Base-by-base conservation (phyloP, 2,888 invertebrate species). In the Orthosia incerta region DNA sequence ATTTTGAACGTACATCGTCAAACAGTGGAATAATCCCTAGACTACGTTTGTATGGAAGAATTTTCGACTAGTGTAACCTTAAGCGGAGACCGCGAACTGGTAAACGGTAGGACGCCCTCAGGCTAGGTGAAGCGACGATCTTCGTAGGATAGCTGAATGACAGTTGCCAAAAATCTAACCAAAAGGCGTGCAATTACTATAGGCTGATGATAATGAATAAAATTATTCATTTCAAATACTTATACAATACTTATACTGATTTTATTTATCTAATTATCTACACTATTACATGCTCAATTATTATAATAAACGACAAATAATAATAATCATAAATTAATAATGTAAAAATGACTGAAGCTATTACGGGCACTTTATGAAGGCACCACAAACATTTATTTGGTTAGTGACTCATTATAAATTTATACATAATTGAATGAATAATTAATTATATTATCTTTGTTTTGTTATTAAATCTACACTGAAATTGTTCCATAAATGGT, bases 401-500 rank as follows among this genome's bases (percentile, higher is more conserved):
- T 39, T 31, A 15, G 23, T 80, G 79, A 80, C 46, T 79, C 81
- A 79, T 56, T 51, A 71, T 59, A 59, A 62, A 51, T 63, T 50
- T 71, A 76, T 66, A 62, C 39, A 75, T 75, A 79, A 62, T 61
- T 48, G 16, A 55, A 75, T 70, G 65, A 62, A 76, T 46, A 80
- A 66, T 66, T 72, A 1, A 39, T 39, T 39, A 39, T 39, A 39
- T 39, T 80, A 66, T 73, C 74, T 50, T 2, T 15, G 56, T 62
- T 56, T 61, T 61, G 39, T 65, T 31, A 59, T 31, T 45, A 78
- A n/a, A 31, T 16, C 18, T 51, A 13, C 1, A 18, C 39, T 72
- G 16, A 59, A 59, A 26, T 51, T 18, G 16, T 76, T 71, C 9
- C 11, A 45, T 2, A 23, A 73, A 57, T 55, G 16, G 13, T 16